Evolutionary conservation across 2,113 vertebrate species (phyloP).

Genomic region (Prolemur simus): DNA sequence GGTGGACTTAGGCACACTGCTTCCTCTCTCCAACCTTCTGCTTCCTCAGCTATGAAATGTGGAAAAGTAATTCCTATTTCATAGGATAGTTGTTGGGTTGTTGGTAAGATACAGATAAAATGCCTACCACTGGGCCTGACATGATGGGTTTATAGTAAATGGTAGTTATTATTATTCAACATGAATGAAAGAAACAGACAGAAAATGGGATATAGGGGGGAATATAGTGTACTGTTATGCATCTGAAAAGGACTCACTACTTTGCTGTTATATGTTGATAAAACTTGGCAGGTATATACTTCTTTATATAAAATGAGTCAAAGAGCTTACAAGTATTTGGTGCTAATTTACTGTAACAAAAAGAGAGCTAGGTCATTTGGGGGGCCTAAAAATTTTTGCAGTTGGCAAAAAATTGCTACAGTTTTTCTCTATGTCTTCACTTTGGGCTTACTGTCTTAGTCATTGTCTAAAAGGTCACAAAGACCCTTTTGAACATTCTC

Average conservation of each 20-base stretch:
- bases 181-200: not conserved
- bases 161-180: not conserved
- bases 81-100: not conserved
- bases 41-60: not conserved
- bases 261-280: not conserved
- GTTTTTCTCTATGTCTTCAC: not conserved
- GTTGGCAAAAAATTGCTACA: not conserved
- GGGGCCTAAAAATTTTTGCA: slow-evolving; percentile 1
- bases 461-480: not conserved
- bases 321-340: not conserved
- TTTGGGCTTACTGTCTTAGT: not conserved
- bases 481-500: not conserved
- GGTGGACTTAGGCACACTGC: not conserved
- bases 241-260: not conserved
- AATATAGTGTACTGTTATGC: not conserved
- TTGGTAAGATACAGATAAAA: not conserved
- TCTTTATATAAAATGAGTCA: not conserved
- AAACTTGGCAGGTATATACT: not conserved
- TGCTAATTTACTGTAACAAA: not conserved
- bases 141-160: not conserved
- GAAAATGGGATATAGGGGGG: not conserved
- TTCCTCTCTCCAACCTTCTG: not conserved
- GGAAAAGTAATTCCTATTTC: not conserved
- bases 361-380: not conserved
- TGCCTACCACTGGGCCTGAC: not conserved